Evolutionary conservation across 2,888 invertebrate species (phyloP), one percentile per base, ranked within the genome.

Genomic region (Eremobia ochroleuca): DNA sequence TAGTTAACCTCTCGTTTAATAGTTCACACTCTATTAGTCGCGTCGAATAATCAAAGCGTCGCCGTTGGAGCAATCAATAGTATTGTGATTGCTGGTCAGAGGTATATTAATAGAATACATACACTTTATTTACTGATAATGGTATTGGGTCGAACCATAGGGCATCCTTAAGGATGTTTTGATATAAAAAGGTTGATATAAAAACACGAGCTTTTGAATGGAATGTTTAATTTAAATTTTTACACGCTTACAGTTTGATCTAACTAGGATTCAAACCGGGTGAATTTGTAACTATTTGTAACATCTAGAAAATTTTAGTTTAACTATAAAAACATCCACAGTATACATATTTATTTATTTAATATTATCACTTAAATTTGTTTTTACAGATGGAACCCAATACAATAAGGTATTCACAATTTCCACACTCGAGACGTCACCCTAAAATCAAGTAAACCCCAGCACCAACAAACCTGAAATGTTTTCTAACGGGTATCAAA

Each of bases 21-120:
- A 49, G 21, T 79, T 70, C 61, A 43, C 61, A 28, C 13, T 55
- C 25, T 18, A 25, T 70, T 62, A 55, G 13, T 25, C 21, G 5
- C 31, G 8, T 40, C 8, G n/a, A 61, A 52, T 43, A 68, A 49
- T 79, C 52, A 79, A 62, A 62, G n/a, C 5, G 11, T 46, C 13
- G 28, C 21, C 25, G 18, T 28, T 6, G 21, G 18, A 15, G 34
- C 49, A 28, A 55, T 77, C 43, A 28, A 55, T 61, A 52, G 49
- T 52, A 25, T 70, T 70, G 5, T 79, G 70, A 61, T 61, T n/a
- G 25, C 13, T 34, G 8, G 28, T 25, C 4, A 8, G 13, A 28
- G 2, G 18, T 34, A 2, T 37, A 31, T 62, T 37, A 62, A 46
- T 28, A 78, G n/a, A 28, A 18, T n/a, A 9, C 66, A 59, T 67